These are phyloP conservation scores for Anguilla obscura DNA, from an alignment of 2,797 vertebrate species.

Conservation along the genomic window DNA sequence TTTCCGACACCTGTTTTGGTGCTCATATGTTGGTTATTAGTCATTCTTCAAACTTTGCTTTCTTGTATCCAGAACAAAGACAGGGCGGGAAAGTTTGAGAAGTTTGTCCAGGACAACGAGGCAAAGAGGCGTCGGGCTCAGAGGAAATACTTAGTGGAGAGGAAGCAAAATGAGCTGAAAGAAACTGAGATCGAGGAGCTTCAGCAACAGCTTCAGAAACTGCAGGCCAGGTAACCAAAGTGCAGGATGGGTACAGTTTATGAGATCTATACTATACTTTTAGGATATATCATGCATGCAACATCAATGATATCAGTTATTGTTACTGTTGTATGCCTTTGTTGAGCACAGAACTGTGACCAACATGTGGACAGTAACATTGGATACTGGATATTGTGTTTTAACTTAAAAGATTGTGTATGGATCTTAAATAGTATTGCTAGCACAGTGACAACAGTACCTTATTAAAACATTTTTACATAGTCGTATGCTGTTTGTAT, in stretches of 20 bases:
- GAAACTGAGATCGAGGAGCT: slow-evolving; percentile 66
- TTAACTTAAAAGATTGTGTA: neutral
- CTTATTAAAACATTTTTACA: neutral
- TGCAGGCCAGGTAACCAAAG: slow-evolving; percentile 61
- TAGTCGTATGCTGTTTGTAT: neutral
- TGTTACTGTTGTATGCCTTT: neutral
- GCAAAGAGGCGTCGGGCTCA: slow-evolving; percentile 60
- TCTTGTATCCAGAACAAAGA: slow-evolving; percentile 64
- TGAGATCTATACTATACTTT: neutral
- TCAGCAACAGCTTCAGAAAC: slow-evolving; percentile 58
- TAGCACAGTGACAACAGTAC: neutral
- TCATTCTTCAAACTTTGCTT: neutral
- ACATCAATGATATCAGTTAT: neutral
- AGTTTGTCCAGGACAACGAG: slow-evolving; percentile 69
- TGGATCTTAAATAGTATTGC: neutral
- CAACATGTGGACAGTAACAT: neutral
- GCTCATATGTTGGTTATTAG: no score
- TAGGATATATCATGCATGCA: neutral
- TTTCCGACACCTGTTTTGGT: neutral
- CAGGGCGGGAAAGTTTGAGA: slow-evolving; percentile 66
- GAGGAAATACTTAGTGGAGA: slow-evolving; percentile 67
- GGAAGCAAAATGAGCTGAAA: slow-evolving; percentile 61
- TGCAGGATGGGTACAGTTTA: neutral
- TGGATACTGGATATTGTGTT: neutral
- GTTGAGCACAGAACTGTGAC: neutral